Evolutionary conservation across 2,113 vertebrate species (phyloP), one percentile per base, ranked within the genome.

Genomic region (Eulemur rufifrons): DNA sequence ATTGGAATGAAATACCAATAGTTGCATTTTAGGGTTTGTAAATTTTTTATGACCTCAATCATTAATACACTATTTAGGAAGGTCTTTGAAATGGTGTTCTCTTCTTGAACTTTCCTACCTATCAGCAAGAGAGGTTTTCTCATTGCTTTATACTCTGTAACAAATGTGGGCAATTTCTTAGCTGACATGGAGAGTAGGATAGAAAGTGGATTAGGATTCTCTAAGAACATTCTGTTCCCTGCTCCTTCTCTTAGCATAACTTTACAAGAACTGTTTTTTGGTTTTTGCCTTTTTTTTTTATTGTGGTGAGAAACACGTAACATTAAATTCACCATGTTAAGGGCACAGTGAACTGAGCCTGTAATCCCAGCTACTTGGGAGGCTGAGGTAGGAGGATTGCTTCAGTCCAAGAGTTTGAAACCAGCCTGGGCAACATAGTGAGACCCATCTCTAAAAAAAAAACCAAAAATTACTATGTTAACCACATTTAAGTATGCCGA

Each of bases 261-360:
- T 52, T 87, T 81, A 34, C 8, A 66, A 63, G 56, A 83, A 77
- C 64, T n/a, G 0, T 11, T 63, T 83, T 88, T 77, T 66, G 54
- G 8, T 73, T 73, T n/a, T n/a, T 61, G 9, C 23, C 11, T 63
- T 71, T 27, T 71, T 68, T 71, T 61, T 63, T 66, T 20, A 25
- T 64, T 81, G 7, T 86, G 32, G 20, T 82, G 74, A 78, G 69
- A 91, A 37, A 47, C 17, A 3, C 5, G 1, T 74, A 66, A 80
- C 32, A 74, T 92, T 90, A 93, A 77, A 87, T 52, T 81, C 85
- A 61, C 73, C 37, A 47, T 59, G 29, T 94, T 89, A 92, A 94
- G 61, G 25, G 27, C 61, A 63, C 11, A 63, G 61, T 63, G 61
- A 63, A 27, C 61, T 63, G 11, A 63, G 27, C 61, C 61, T 63